These are phyloP conservation scores for Dryadula phaetusa DNA, from an alignment of 2,888 invertebrate species.

Conservation along the genomic window DNA sequence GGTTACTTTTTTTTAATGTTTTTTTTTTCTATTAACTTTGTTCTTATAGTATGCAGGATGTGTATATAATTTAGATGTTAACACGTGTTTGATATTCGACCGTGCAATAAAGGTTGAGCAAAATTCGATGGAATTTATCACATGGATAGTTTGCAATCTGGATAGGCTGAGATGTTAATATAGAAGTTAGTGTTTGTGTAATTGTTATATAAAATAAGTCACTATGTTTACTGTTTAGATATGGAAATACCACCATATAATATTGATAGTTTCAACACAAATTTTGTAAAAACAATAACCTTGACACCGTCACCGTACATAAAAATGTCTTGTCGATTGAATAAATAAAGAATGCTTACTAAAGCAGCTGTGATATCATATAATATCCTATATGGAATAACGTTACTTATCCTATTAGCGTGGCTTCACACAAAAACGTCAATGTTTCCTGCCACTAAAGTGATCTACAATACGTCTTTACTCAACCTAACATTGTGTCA, in stretches of 20 bases:
- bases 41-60: not conserved
- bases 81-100: too few relatives aligned
- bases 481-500: not conserved
- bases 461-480: slow-evolving; percentile 3
- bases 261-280: not conserved
- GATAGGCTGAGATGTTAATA: not conserved
- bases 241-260: not conserved
- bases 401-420: slow-evolving; percentile 4
- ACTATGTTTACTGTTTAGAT: too few relatives aligned
- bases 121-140: not conserved
- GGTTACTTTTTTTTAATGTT: not conserved
- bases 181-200: not conserved
- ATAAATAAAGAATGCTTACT: slow-evolving; percentile 1
- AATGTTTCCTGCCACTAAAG: slow-evolving; percentile 11
- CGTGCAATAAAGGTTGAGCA: not conserved
- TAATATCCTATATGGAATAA: not conserved
- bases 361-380: slow-evolving; percentile 4
- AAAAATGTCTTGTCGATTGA: not conserved
- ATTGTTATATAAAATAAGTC: too few relatives aligned
- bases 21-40: not conserved
- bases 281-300: slow-evolving; percentile 8
- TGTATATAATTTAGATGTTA: not conserved
- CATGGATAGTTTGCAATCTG: not conserved
- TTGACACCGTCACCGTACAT: slow-evolving; percentile 16
- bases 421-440: not conserved